These are phyloP conservation scores for Ceyx melanurus DNA, from an alignment of 2,113 vertebrate species.

Conservation along the genomic window DNA sequence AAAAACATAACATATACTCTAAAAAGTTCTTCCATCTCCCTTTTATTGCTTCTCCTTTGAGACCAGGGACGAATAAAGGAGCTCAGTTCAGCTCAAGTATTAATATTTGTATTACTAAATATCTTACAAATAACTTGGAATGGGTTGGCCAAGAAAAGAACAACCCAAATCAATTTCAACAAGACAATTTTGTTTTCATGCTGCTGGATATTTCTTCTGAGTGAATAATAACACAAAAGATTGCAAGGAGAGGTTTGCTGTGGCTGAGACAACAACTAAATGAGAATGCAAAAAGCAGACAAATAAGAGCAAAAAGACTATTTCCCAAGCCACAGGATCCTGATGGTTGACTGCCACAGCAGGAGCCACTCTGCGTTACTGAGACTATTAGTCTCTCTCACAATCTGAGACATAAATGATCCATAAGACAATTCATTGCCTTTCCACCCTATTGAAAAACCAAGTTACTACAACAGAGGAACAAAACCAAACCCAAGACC, in stretches of 20 bases:
- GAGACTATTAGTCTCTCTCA: neutral
- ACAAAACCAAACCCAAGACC: neutral
- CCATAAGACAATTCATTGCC: neutral
- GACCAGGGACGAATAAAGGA: neutral
- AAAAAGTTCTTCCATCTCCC: neutral
- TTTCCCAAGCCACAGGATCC: slow-evolving; percentile 13
- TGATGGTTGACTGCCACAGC: neutral
- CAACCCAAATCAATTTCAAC: neutral
- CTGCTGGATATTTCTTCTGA: neutral
- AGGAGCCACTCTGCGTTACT: neutral
- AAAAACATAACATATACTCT: neutral
- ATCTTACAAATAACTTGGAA: neutral
- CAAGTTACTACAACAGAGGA: neutral
- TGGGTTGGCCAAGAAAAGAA: neutral
- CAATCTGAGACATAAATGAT: slow-evolving; percentile 1
- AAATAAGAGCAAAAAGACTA: neutral
- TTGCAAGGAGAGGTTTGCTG: neutral
- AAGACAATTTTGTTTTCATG: neutral
- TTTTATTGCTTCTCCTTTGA: neutral
- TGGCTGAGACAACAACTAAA: neutral
- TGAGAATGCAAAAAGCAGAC: neutral
- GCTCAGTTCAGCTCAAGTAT: neutral
- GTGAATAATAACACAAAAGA: neutral
- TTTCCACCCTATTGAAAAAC: neutral
- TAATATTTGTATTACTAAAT: neutral